Base-by-base conservation (phyloP, 92 coral and sea anemone species). In the Siderastrea siderea region DNA sequence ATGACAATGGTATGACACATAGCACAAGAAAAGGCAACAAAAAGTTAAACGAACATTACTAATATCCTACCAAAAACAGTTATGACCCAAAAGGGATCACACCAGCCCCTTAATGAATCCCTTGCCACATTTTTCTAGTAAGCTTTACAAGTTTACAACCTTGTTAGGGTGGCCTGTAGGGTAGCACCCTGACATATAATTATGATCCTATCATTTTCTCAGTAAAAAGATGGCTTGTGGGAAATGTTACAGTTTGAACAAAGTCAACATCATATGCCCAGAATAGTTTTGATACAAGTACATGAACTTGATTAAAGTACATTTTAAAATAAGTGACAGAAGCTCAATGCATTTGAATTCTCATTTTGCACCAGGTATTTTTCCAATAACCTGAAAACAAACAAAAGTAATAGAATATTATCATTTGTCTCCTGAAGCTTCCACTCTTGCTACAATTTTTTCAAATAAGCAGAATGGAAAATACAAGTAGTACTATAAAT, bases 341-440 rank as follows among this genome's bases (percentile, higher is more conserved):
- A 59, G 45, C 69, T 60, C 43, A 15, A 48, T 15, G 62, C 8
- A 66, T 51, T 26, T 26, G 38, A 26, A 26, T 51, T 17, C 55
- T 69, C 45, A 84, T 71, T 83, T 94, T 62, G 98, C 98, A 48
- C 98, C 98, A 50, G 98, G 98, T 48, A 96, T 93, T 77, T 96
- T 95, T 38, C 92, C 93, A 55, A 96, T 76, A 17, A 96, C 98
- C 98, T 96, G 68, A 62, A 84, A 86, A 89, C 46, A 11, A 81
- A 50, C 15, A 75, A 79, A 19, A 7, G 17, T 2, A 81, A 0
- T 7, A 12, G 47, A 0, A 2, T 5, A 8, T 49, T 3, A 5
- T 45, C 68, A 4, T 2, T 19, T 6, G 14, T 38, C 7, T 8
- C 45, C 12, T 10, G 19, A 66, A 38, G 8, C 3, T 6, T 5